These are phyloP conservation scores for Drosophila aff. DNA, from an alignment of 1,140 invertebrate species.

Conservation along the genomic window DNA sequence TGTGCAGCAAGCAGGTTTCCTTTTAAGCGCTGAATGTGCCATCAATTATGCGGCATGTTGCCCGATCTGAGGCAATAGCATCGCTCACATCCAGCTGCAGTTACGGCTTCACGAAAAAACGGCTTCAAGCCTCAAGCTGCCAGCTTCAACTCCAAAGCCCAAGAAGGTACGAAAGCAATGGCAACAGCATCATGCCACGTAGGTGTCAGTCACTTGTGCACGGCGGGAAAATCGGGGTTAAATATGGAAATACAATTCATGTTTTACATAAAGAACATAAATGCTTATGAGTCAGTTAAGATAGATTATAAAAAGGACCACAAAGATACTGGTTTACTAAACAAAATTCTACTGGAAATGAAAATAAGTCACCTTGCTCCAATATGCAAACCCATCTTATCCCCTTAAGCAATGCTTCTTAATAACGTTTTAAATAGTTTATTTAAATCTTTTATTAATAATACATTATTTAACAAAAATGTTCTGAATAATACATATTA, in stretches of 20 bases:
- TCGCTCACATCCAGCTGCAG: constrained; percentile 26
- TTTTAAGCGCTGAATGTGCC: constrained; percentile 77
- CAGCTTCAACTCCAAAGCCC: constrained; percentile 38
- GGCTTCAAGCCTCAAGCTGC: not conserved
- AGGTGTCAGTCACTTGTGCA: constrained; percentile 45
- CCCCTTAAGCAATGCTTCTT: not conserved
- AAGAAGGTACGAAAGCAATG: constrained; percentile 52
- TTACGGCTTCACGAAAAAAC: constrained; percentile 27
- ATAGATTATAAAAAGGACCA: not conserved
- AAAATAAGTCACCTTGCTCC: not conserved
- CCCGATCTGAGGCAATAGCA: constrained; percentile 32
- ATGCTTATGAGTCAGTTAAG: not conserved
- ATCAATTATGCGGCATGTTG: constrained; percentile 82
- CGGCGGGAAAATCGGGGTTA: not conserved
- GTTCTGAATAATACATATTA: not conserved
- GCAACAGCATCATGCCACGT: constrained; percentile 30
- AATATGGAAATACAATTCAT: not conserved
- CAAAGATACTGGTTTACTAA: not conserved
- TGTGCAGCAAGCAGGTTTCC: constrained; percentile 77
- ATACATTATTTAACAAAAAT: not conserved
- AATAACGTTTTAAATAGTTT: not conserved
- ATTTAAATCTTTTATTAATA: not conserved
- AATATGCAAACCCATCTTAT: not conserved
- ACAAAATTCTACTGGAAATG: not conserved
- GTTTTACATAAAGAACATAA: not conserved